Evolutionary conservation across 2,113 vertebrate genomes (phyloP), one percentile per base, ranked within the genome.

Genomic region (Cinclus cinclus): DNA sequence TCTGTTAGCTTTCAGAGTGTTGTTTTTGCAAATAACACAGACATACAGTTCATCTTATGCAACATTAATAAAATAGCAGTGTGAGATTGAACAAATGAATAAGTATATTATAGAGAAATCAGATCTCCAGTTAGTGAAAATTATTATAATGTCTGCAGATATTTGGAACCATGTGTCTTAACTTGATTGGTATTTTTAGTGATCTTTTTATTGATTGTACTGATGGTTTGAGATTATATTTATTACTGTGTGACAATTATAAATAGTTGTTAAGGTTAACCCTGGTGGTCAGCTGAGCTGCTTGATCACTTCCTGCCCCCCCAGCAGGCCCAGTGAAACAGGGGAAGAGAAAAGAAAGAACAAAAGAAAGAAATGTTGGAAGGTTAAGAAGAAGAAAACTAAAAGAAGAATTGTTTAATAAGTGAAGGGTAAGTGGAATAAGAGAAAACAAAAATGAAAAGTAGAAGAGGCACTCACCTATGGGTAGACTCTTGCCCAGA

Each of bases 401-500:
- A 25, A 49, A 65, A 23, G 4, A 64, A 53, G 19, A 39, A 8
- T 23, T 35, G 5, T 35, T 67, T 78, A 21, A 16, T 83, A 60
- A 42, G 6, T 49, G n/a, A 37, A 53, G 9, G 6, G 8, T 15
- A 78, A 52, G 11, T 58, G 30, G 23, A 58, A 52, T 41, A 68
- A 19, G 10, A 49, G 9, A 50, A 46, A 62, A 35, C 4, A 52
- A 21, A 59, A 87, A 39, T 6, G 60, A 74, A 58, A 7, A 11
- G 6, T 41, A 35, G 13, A 53, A 39, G 68, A 73, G 1, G 22
- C 33, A 62, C 5, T 68, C 37, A 33, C 7, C 6, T n/a, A 14
- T 10, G 8, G 8, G 16, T 37, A 70, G 28, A 70, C 6, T 0
- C 6, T 47, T 53, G 30, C 2, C 1, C 17, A 60, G 31, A 23